Evolutionary conservation across 2,888 invertebrate species (phyloP).

Genomic region (Lithophane leautieri): DNA sequence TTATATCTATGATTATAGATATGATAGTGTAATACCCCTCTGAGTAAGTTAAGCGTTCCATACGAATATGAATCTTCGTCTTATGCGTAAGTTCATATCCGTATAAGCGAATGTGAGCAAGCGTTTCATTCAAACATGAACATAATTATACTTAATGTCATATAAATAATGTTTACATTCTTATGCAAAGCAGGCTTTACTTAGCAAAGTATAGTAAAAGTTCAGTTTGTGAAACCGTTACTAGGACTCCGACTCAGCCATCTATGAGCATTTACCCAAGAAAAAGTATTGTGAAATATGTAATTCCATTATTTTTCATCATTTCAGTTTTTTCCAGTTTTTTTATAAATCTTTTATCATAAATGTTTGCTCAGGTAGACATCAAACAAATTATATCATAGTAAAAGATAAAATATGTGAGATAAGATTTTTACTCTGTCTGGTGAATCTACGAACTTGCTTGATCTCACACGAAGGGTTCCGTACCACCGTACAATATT

Average conservation of each 20-base stretch:
- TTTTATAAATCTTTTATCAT: neutral
- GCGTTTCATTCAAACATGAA: too few species aligned
- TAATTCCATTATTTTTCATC: neutral
- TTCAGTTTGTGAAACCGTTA: too few species aligned
- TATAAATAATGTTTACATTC: neutral
- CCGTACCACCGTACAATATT: too few species aligned
- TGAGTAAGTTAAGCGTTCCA: too few species aligned
- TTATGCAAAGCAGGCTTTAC: neutral
- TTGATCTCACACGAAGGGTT: neutral
- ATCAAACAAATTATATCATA: constrained; percentile 13
- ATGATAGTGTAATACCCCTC: too few species aligned
- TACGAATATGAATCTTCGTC: too few species aligned
- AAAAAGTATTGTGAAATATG: neutral
- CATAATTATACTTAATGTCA: too few species aligned
- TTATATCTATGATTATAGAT: too few species aligned
- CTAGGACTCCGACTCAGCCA: too few species aligned
- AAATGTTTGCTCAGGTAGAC: neutral
- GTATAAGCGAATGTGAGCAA: too few species aligned
- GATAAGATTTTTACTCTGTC: neutral
- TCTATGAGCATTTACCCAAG: neutral
- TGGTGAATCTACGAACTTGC: neutral
- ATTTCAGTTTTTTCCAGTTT: constrained; percentile 7
- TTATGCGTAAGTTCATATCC: too few species aligned
- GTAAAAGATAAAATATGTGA: constrained; percentile 2
- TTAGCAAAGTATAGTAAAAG: too few species aligned